Evolutionary conservation across 2,113 vertebrate species (phyloP).

Genomic region (Chamaea fasciata): DNA sequence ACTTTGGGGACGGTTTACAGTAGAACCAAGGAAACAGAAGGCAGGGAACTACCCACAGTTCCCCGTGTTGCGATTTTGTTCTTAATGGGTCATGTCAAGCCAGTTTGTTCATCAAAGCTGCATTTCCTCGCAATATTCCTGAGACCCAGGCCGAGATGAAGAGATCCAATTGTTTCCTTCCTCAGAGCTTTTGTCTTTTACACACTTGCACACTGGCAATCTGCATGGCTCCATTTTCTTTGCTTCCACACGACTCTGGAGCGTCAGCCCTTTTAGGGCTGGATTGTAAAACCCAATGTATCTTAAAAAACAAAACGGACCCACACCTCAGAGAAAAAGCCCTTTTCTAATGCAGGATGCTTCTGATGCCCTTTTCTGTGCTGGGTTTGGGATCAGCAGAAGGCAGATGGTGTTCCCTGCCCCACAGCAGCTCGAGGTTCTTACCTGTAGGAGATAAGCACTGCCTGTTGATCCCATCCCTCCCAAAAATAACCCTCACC

Average conservation of each 20-base stretch:
- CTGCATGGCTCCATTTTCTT: neutral
- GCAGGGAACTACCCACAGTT: slow-evolving; percentile 27
- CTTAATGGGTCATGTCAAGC: slow-evolving; percentile 34
- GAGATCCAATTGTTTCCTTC: neutral
- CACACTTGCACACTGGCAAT: neutral
- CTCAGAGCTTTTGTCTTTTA: slow-evolving; percentile 1
- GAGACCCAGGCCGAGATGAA: neutral
- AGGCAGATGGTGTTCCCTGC: neutral
- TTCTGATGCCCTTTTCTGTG: neutral
- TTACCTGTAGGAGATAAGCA: neutral
- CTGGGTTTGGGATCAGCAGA: neutral
- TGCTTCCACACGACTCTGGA: neutral
- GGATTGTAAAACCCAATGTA: neutral
- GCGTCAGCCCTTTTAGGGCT: neutral
- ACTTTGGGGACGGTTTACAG: neutral
- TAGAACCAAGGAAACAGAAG: slow-evolving; percentile 21
- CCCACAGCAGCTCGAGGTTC: rapidly evolving
- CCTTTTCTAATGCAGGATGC: neutral
- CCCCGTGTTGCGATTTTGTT: neutral
- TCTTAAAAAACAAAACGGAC: neutral
- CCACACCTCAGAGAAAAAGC: neutral
- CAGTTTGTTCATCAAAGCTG: slow-evolving; percentile 13
- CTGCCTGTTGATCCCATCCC: neutral
- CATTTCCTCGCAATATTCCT: neutral
- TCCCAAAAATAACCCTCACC: neutral